A percentile compares a stretch with the other conserved stretches of the same genome.
These are phyloP conservation scores for Riparia riparia DNA, from an alignment of 2,113 vertebrate genomes.

Conservation along the genomic window DNA sequence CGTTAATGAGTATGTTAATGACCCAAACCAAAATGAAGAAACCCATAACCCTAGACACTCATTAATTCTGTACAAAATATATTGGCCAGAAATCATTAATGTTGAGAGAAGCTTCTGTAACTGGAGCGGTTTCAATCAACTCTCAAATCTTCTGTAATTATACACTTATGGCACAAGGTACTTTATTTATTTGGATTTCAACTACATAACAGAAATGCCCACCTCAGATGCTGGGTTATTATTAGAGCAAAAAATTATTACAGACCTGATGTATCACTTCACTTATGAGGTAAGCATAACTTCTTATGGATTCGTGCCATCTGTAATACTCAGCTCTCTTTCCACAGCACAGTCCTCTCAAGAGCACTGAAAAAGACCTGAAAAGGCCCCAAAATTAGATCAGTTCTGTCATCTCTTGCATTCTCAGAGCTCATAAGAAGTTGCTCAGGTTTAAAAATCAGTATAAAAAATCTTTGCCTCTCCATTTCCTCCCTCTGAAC, in stretches of 20 bases:
- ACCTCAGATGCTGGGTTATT: not conserved
- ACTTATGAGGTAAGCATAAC: not conserved
- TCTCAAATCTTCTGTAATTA: conserved; percentile 41
- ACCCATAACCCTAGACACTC: conserved; percentile 31
- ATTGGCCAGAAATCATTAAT: conserved; percentile 49
- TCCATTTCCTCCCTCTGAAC: not conserved
- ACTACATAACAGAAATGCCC: not conserved
- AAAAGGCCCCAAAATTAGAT: not conserved
- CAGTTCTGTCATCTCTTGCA: not conserved
- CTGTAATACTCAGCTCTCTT: not conserved
- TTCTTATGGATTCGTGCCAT: not conserved
- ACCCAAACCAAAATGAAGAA: conserved; percentile 49
- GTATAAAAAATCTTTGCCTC: not conserved
- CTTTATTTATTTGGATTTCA: conserved; percentile 50
- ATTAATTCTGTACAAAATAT: conserved; percentile 60
- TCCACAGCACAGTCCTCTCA: not conserved
- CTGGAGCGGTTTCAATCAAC: conserved; percentile 5
- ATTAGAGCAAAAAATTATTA: not conserved
- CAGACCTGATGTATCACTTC: not conserved
- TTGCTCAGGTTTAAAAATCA: not conserved
- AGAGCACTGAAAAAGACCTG: not conserved
- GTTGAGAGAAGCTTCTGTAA: not conserved
- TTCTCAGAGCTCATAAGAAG: not conserved
- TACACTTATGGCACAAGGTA: not conserved
- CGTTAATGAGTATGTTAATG: conserved; percentile 58